Base-by-base conservation (phyloP, 2,888 invertebrate species). In the Nasonia oneida region DNA sequence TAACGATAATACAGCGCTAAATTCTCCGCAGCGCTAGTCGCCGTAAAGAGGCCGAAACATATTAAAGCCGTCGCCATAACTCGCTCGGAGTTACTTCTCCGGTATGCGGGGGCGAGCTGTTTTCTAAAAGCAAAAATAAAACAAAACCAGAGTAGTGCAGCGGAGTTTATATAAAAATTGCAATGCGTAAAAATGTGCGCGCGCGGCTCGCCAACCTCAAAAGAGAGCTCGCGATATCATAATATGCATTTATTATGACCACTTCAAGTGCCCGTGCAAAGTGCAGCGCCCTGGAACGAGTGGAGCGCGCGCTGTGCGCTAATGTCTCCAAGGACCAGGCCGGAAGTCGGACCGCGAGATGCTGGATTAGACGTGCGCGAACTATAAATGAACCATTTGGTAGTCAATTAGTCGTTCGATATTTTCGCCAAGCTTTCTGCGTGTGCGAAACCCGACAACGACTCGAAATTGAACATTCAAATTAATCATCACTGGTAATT, bases 171-270 rank as follows among this genome's bases (percentile, higher is more conserved):
- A 67, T 67, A 67, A 67, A 67, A 67, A 67, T 67, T 67, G 10
- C 64, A 64, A 10, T 33, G 67, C 67, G 57, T n/a, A 18, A 6
- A 47, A 6, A 47, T 47, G 6, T 53, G n/a, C 12, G n/a, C 29
- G 33, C 64, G 70, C 23, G 39, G 73, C n/a, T 12, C 10, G 50
- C 37, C 75, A 57, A 64, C 50, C 33, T 18, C 81, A 37, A 33
- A 53, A 75, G 77, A 47, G 33, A 33, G 67, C 29, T 29, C 67
- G 29, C 88, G 87, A 89, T 29, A 29, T 87, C 87, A 79, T 85
- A 88, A 88, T 88, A 87, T 89, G 88, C 89, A 89, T 90, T 90
- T 90, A 89, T 90, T 89, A 90, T 86, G 88, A 89, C 87, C 89
- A 87, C 88, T 87, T 89, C 87, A 87, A 89, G 87, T 78, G 80